Base-by-base conservation (phyloP, 2,888 invertebrate species). In the Trissolcus japonicus region DNA sequence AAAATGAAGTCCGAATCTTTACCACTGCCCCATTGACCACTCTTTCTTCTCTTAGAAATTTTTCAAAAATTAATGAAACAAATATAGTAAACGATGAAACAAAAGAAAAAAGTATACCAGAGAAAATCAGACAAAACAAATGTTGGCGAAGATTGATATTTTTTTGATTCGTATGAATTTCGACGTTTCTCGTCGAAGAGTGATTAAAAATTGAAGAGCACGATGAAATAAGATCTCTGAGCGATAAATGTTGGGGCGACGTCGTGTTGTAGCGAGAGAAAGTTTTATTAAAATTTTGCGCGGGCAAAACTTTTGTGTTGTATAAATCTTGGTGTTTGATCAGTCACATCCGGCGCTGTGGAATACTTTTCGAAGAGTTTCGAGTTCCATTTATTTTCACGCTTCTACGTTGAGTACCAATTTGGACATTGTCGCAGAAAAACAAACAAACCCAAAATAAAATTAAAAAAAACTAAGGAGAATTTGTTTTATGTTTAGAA, bases 211-310 rank as follows among this genome's bases (percentile, higher is more conserved):
- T 14, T 16, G 14, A 16, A n/a, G 16, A 46, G n/a, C 43, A 3
- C 4, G 46, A 16, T n/a, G 14, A 46, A 6, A 16, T 46, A n/a
- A 46, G 46, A 14, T 1, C 6, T 16, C 6, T 16, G 1, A 1
- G 46, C 4, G 46, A 46, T n/a, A 16, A 46, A 16, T 1, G 46
- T 16, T 46, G 16, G n/a, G 14, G 16, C n/a, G 4, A 46, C 2
- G 41, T 41, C 1, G 46, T 6, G 7, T 46, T 16, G 46, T 14
- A 9, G 14, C 14, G 6, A 16, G 46, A 9, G 9, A 35, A 62
- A 69, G 56, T 69, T 62, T 62, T 69, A 69, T 69, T 69, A 63
- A 71, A 71, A 71, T 71, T 62, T 71, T 53, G 46, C 41, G 62
- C 13, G 35, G 25, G 11, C 35, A 35, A 48, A 69, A 61, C 35